A percentile compares a stretch with the other conserved stretches of the same genome.
These are phyloP conservation scores for Ophiodon elongatus DNA, from an alignment of 2,113 vertebrate genomes.

Conservation along the genomic window DNA sequence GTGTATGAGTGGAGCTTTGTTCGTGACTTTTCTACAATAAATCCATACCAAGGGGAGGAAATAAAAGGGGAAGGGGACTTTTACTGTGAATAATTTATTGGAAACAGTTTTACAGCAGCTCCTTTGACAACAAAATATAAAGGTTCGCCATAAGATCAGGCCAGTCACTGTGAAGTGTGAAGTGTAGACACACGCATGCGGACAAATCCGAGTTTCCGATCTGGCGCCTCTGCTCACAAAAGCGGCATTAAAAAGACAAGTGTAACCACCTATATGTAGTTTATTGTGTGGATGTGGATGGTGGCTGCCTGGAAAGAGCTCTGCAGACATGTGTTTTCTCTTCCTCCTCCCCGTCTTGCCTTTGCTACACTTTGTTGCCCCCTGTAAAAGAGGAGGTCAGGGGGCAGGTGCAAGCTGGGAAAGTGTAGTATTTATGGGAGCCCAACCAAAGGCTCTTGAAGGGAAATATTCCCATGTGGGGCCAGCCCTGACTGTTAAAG, in stretches of 20 bases:
- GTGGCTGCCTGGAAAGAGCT: background rate
- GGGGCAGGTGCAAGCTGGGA: slow-evolving; percentile 57
- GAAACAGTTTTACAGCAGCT: background rate
- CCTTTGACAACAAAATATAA: background rate
- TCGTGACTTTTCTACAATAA: background rate
- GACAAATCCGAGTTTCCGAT: too few relatives aligned
- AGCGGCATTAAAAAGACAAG: background rate
- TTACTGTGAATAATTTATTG: background rate
- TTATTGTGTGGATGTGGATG: background rate
- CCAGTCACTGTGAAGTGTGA: background rate
- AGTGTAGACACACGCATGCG: background rate
- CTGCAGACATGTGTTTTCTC: background rate
- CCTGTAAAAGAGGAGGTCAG: slow-evolving; percentile 54
- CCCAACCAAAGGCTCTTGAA: slow-evolving; percentile 22
- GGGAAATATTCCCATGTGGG: slow-evolving; percentile 49
- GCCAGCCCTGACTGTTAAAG: slow-evolving; percentile 34
- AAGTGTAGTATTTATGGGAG: slow-evolving; percentile 54
- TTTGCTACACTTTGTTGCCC: slow-evolving; percentile 22
- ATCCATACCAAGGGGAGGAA: background rate
- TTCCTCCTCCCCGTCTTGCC: background rate
- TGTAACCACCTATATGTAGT: background rate
- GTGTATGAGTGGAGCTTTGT: too few relatives aligned
- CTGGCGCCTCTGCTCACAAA: too few relatives aligned
- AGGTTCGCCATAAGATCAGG: background rate
- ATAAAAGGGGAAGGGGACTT: background rate